Evolutionary conservation across 2,888 invertebrate species (phyloP), one percentile per base, ranked within the genome.

Genomic region (Eupeodes luniger): DNA sequence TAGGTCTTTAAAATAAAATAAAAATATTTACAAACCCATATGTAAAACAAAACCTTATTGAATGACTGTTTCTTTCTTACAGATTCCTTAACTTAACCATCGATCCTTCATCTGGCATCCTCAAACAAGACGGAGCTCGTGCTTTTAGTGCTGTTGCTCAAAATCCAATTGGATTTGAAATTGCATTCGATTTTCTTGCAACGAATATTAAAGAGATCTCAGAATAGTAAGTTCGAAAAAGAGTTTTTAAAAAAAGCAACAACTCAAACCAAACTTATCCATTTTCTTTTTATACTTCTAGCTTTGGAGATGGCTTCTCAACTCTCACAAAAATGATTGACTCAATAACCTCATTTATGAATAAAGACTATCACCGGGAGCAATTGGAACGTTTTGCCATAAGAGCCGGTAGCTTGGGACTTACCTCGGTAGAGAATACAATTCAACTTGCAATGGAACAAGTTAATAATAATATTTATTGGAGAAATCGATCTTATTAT

Each of bases 111-210:
- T 94, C 95, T 66, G 95, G 95, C 78, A 95, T 96, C 72, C 92
- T 95, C 62, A 95, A 95, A 89, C 96, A 96, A 91, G 96, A 96
- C 91, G 95, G 95, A 14, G 94, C 94, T 62, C 92, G 94, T 61
- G 95, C 95, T 12, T 95, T 96, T 90, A 92, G 93, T 77, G 93
- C 95, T 0, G 95, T 96, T 1, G 95, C 95, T 2, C 92, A 92
- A 66, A 96, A 96, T 92, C 94, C 94, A 44, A 93, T 95, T 89
- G 96, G 96, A 36, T 94, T 95, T 90, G 94, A 94, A 89, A 93
- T 96, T 34, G 95, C 96, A 1, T 95, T 95, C 90, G 95, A 95
- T 90, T 95, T 95, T 89, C 86, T 94, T 19, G 92, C 93, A 88
- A 92, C 92, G 64, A 93, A 94, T 83, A 93, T 94, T 40, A 92